A percentile compares a stretch with the other conserved stretches of the same genome.
Evolutionary conservation across 64 coral and sea anemone species (phyloP).

Genomic region (Exaiptasia diaphana): DNA sequence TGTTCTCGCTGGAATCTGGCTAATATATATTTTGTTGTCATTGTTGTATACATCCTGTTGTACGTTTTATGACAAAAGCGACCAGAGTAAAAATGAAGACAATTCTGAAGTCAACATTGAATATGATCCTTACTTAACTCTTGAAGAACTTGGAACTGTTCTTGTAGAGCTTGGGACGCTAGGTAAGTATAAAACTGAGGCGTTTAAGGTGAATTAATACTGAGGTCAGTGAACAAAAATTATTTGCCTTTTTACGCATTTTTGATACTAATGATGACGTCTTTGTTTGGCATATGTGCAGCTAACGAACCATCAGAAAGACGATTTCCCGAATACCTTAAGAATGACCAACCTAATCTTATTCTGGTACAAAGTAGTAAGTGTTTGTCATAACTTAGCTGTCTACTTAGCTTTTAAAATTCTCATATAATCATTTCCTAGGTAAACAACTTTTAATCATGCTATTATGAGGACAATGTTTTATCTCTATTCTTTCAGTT

Average conservation of each 20-base stretch:
- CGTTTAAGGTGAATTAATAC: too few relatives aligned
- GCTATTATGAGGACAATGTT: too few relatives aligned
- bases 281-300: conserved; percentile 7
- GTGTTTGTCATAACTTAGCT: too few relatives aligned
- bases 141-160: conserved; percentile 27
- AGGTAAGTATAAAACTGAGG: too few relatives aligned
- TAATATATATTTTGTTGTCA: not conserved
- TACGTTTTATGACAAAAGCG: too few relatives aligned
- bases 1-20: not conserved
- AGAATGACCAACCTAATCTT: conserved; percentile 64
- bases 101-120: not conserved
- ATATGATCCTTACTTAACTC: not conserved
- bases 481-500: conserved; percentile 37
- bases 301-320: conserved; percentile 13
- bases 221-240: too few relatives aligned
- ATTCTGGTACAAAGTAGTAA: conserved; percentile 73
- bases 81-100: not conserved
- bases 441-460: too few relatives aligned
- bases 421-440: too few relatives aligned
- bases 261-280: not conserved
- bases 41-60: not conserved
- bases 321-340: conserved; percentile 65
- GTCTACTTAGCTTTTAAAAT: too few relatives aligned
- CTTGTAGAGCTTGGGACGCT: not conserved
- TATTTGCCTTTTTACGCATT: not conserved